Conservation (phyloP, 2,888 invertebrate genomes). For the Pollenia griseotomentosa region DNA sequence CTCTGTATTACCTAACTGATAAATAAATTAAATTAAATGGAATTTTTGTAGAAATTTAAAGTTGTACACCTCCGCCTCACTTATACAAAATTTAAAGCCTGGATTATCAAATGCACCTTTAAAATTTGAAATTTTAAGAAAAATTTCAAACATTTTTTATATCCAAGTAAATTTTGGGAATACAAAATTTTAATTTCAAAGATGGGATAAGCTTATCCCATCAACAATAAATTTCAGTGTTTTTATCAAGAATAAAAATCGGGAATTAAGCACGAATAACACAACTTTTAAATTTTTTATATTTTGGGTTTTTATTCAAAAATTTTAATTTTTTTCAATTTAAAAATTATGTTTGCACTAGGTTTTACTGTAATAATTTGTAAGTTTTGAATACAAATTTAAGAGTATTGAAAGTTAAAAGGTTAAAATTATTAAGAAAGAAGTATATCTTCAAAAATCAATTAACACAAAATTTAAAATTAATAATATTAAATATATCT, state of each 20-base stretch:
- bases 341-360: slow-evolving; percentile 61
- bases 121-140: neutral
- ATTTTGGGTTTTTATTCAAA: slow-evolving; percentile 58
- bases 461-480: slow-evolving; percentile 50
- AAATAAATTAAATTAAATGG: too few relatives aligned
- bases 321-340: slow-evolving; percentile 15
- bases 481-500: slow-evolving; percentile 39
- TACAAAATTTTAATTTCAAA: too few relatives aligned
- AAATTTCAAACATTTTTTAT: neutral
- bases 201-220: too few relatives aligned
- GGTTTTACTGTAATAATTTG: slow-evolving; percentile 27
- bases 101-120: neutral
- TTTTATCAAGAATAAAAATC: too few relatives aligned
- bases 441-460: slow-evolving; percentile 15
- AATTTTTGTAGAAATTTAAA: too few relatives aligned
- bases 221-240: too few relatives aligned
- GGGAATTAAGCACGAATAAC: too few relatives aligned
- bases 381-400: slow-evolving; percentile 32
- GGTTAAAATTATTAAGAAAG: slow-evolving; percentile 10
- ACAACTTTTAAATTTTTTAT: too few relatives aligned
- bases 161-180: too few relatives aligned
- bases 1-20: too few relatives aligned
- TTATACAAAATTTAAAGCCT: too few relatives aligned
- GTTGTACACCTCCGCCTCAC: too few relatives aligned
- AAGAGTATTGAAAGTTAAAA: slow-evolving; percentile 38